These are phyloP conservation scores for Asobara japonica DNA, from an alignment of 1,140 invertebrate species.

Conservation along the genomic window DNA sequence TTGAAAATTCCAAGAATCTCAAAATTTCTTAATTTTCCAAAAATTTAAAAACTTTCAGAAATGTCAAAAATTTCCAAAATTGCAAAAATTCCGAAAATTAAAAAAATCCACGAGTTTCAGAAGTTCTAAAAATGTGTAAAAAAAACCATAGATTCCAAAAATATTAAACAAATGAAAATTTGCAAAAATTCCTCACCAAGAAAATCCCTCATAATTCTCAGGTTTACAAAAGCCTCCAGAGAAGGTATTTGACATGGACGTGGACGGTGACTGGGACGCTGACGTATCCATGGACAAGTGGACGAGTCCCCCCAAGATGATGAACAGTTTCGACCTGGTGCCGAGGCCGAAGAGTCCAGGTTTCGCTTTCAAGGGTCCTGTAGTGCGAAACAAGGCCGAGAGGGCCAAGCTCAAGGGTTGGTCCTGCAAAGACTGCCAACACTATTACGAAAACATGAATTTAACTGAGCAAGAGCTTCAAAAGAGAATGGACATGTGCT, in stretches of 20 bases:
- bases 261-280: constrained; percentile 26
- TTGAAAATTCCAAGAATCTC: too few species aligned
- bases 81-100: too few species aligned
- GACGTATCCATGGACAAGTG: constrained; percentile 32
- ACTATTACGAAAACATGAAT: constrained; percentile 61
- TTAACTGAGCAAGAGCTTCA: constrained; percentile 54
- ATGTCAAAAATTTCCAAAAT: too few species aligned
- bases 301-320: constrained; percentile 31
- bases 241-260: constrained; percentile 18
- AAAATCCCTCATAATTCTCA: too few species aligned
- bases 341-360: constrained; percentile 32
- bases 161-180: too few species aligned
- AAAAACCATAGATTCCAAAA: too few species aligned
- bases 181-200: too few species aligned
- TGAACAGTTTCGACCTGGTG: constrained; percentile 42
- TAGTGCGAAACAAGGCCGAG: constrained; percentile 56
- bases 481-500: constrained; percentile 61
- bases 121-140: too few species aligned
- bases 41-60: too few species aligned
- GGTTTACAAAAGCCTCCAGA: neutral
- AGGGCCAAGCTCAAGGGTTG: constrained; percentile 57
- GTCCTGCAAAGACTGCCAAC: constrained; percentile 47
- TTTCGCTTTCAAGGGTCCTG: constrained; percentile 48
- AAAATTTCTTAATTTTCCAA: too few species aligned
- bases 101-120: too few species aligned